Conservation (phyloP, 2,888 invertebrate genomes). For the Nasonovia ribisnigri region DNA sequence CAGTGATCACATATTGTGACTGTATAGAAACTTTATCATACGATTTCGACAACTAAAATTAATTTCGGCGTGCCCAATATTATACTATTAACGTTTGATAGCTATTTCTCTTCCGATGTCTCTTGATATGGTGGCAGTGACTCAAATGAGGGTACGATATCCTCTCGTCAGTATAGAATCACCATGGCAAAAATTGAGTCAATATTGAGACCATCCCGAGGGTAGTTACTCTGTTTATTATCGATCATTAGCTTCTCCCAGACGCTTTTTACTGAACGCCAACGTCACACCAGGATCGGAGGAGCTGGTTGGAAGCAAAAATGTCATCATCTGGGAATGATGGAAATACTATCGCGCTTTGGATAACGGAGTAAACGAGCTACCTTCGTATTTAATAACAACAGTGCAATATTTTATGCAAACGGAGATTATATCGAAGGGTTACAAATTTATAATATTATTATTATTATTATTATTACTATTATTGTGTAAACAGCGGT, state of each 20-base stretch:
- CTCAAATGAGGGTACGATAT: background rate
- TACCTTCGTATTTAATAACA: background rate
- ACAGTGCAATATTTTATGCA: background rate
- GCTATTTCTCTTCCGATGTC: background rate
- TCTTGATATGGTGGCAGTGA: background rate
- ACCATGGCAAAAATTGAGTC: background rate
- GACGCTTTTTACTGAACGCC: background rate
- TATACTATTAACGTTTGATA: background rate
- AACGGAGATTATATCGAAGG: background rate
- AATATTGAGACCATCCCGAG: background rate
- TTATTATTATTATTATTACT: background rate
- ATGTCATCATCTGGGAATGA: background rate
- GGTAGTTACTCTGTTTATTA: background rate
- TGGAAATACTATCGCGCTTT: background rate
- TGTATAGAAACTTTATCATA: background rate
- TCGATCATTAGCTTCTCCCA: background rate
- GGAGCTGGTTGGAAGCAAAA: background rate
- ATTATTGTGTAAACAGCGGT: background rate
- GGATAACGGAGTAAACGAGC: background rate
- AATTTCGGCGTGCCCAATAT: background rate
- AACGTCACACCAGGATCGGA: background rate
- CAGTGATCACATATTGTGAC: background rate
- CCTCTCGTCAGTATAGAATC: background rate
- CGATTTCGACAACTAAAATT: background rate
- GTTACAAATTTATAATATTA: no score